Evolutionary conservation across 2,113 vertebrate genomes (phyloP).

Genomic region (Siphamia tubifer): DNA sequence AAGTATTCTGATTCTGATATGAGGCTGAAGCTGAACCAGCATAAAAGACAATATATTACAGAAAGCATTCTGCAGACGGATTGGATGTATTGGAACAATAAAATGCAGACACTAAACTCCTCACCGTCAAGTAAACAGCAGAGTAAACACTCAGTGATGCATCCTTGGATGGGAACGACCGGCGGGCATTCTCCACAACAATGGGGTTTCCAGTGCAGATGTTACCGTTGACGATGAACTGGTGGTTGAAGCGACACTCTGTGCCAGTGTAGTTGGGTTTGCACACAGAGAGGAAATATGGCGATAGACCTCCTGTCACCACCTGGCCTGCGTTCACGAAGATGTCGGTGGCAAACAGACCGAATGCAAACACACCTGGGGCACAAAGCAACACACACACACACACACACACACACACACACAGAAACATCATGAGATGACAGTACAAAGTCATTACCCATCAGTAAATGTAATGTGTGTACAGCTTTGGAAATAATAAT

Average conservation of each 20-base stretch:
- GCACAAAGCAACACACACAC: slow-evolving; percentile 13
- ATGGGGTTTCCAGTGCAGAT: slow-evolving; percentile 92
- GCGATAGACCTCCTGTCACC: slow-evolving; percentile 93
- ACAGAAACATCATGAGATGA: background rate
- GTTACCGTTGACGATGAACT: slow-evolving; percentile 90
- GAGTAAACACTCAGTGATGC: slow-evolving; percentile 96
- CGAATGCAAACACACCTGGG: slow-evolving; percentile 96
- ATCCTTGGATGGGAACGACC: slow-evolving; percentile 98
- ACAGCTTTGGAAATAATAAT: no score
- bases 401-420: background rate
- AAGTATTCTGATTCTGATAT: no score
- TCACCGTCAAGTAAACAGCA: slow-evolving; percentile 95
- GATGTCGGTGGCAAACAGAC: slow-evolving; percentile 98
- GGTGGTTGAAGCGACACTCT: slow-evolving; percentile 87
- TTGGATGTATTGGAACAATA: background rate
- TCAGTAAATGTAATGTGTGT: no score
- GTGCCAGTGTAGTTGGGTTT: slow-evolving; percentile 96
- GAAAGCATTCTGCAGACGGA: no score
- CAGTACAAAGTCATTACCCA: background rate
- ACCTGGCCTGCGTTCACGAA: slow-evolving; percentile 98
- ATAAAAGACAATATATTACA: no score
- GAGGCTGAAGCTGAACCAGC: no score
- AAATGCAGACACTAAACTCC: slow-evolving; percentile 12
- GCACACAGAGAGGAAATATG: slow-evolving; percentile 96
- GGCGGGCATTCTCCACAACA: slow-evolving; percentile 88